Evolutionary conservation across 2,113 vertebrate genomes (phyloP).

Genomic region (Sclerurus mexicanus): DNA sequence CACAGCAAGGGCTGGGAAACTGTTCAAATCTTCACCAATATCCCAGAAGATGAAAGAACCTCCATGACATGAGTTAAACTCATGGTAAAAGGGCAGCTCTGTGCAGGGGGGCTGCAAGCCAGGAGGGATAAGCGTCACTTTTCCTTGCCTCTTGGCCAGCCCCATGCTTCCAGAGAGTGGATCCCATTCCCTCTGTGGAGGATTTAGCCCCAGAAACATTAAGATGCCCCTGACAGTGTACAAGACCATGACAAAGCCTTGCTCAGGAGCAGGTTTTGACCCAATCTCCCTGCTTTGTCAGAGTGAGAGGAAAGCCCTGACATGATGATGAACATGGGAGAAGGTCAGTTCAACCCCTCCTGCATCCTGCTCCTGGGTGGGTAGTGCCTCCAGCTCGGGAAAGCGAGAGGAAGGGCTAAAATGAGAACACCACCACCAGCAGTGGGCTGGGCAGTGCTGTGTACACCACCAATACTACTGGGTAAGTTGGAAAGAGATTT

Average conservation of each 20-base stretch:
- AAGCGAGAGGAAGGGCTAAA: not conserved
- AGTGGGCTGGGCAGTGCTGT: not conserved
- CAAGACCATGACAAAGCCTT: not conserved
- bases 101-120: not conserved
- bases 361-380: not conserved
- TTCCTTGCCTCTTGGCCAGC: not conserved
- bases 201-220: rapidly evolving
- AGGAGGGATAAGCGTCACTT: not conserved
- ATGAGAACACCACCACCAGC: not conserved
- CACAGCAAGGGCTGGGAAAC: not conserved
- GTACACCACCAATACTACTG: not conserved
- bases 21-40: not conserved
- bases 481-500: not conserved
- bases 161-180: not conserved
- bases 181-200: not conserved
- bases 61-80: not conserved
- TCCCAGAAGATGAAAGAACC: not conserved
- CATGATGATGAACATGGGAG: not conserved
- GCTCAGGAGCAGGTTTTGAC: not conserved
- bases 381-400: not conserved
- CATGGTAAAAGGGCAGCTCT: not conserved
- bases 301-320: not conserved
- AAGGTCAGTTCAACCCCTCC: not conserved
- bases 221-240: no score
- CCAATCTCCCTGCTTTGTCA: not conserved